These are phyloP conservation scores for Apostichopus parvimensis DNA, from an alignment of 35 echinoderm and acorn worm species.

Conservation along the genomic window DNA sequence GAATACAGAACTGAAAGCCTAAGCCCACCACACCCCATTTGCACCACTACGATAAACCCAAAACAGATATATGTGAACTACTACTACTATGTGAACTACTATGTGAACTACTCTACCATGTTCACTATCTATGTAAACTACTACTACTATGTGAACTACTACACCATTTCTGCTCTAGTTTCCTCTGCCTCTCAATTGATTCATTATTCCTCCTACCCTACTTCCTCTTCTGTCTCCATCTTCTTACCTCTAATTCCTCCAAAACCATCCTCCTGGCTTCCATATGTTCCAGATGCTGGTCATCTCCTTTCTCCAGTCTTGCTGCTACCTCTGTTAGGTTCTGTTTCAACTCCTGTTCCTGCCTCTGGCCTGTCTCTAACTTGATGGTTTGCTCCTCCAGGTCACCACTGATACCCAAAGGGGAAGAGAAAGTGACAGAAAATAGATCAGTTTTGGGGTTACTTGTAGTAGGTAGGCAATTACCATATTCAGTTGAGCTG, in stretches of 20 bases:
- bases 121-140: background rate
- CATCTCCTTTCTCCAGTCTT: conserved; percentile 61
- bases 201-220: background rate
- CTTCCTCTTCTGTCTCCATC: background rate
- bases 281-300: conserved; percentile 78
- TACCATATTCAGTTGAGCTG: too few relatives aligned
- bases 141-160: background rate
- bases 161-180: background rate
- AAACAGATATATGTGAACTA: too few relatives aligned
- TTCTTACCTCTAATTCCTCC: conserved; percentile 72
- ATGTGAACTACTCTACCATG: too few relatives aligned
- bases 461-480: background rate
- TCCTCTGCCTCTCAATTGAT: background rate
- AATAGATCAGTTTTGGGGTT: background rate
- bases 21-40: too few relatives aligned
- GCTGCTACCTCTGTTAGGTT: conserved; percentile 67
- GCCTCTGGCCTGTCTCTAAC: conserved; percentile 85
- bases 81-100: too few relatives aligned
- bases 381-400: conserved; percentile 88
- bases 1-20: too few relatives aligned
- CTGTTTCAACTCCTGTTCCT: conserved; percentile 69
- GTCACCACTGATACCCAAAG: conserved; percentile 67
- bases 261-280: conserved; percentile 61
- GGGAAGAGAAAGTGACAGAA: background rate
- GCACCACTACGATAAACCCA: too few relatives aligned